Evolutionary conservation across 2,113 vertebrate species (phyloP).

Genomic region (Amphiprion ocellaris): DNA sequence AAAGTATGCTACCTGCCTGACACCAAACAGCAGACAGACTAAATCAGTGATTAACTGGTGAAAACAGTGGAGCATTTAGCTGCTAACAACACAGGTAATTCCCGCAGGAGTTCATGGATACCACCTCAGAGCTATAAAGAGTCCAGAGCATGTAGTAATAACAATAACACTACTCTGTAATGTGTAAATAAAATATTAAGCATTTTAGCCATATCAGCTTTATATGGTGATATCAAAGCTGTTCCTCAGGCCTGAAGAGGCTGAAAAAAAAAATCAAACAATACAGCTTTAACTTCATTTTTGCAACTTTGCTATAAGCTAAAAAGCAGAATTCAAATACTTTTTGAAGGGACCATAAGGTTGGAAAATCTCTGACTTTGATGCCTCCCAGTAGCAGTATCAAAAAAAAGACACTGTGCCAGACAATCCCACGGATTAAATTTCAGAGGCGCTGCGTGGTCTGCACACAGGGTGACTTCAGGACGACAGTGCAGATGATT

Average conservation of each 20-base stretch:
- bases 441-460: no score
- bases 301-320: not conserved
- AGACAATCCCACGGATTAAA: no score
- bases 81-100: not conserved
- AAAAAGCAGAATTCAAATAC: not conserved
- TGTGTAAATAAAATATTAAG: not conserved
- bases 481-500: not conserved
- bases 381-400: not conserved
- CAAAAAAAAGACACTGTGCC: not conserved
- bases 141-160: no score
- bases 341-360: not conserved
- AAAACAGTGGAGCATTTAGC: constrained; percentile 3
- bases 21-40: not conserved
- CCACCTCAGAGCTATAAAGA: constrained; percentile 1
- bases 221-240: not conserved
- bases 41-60: not conserved
- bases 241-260: not conserved
- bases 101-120: not conserved
- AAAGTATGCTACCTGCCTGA: not conserved
- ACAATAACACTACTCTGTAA: not conserved
- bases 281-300: not conserved
- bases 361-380: not conserved
- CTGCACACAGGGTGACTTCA: not conserved
- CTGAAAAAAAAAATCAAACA: not conserved
- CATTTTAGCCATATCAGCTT: constrained; percentile 1